phyloP scores from a whole-genome alignment of 1,140 invertebrate species.

The Drosophila insularis region DNA sequence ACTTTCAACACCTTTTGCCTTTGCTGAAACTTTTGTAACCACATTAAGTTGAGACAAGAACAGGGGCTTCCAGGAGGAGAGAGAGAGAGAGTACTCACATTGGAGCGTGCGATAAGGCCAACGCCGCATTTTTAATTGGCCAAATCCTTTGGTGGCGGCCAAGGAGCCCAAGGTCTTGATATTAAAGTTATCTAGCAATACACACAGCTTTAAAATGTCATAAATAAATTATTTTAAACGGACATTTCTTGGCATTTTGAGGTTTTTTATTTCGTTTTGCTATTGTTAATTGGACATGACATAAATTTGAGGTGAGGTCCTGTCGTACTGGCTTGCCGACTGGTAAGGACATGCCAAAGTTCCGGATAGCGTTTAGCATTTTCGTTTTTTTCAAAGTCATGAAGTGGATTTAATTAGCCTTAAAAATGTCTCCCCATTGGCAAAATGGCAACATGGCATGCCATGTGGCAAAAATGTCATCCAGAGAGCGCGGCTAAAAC shows the following conservation, averaged over 20 bases:
- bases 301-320: slow-evolving; percentile 49
- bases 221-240: slow-evolving; percentile 53
- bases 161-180: slow-evolving; percentile 21
- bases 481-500: not conserved
- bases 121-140: slow-evolving; percentile 74
- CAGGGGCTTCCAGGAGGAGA: not conserved
- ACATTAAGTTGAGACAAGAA: slow-evolving; percentile 31
- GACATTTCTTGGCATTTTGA: slow-evolving; percentile 47
- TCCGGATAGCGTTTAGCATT: slow-evolving; percentile 76
- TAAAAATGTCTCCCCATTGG: slow-evolving; percentile 64
- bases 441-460: slow-evolving; percentile 66
- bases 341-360: slow-evolving; percentile 34
- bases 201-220: slow-evolving; percentile 63
- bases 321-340: slow-evolving; percentile 31
- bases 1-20: slow-evolving; percentile 68
- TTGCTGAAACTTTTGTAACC: slow-evolving; percentile 55
- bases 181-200: slow-evolving; percentile 30
- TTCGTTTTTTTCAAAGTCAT: slow-evolving; percentile 38
- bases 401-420: slow-evolving; percentile 75
- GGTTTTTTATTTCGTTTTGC: slow-evolving; percentile 2
- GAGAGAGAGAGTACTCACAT: slow-evolving; percentile 30
- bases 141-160: slow-evolving; percentile 36
- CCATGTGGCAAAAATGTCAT: slow-evolving; percentile 47
- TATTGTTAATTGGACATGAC: slow-evolving; percentile 62
- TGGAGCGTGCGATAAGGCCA: slow-evolving; percentile 73